phyloP scores from a whole-genome alignment of 2,888 invertebrate species.

The Lasioglossum pauxillum region DNA sequence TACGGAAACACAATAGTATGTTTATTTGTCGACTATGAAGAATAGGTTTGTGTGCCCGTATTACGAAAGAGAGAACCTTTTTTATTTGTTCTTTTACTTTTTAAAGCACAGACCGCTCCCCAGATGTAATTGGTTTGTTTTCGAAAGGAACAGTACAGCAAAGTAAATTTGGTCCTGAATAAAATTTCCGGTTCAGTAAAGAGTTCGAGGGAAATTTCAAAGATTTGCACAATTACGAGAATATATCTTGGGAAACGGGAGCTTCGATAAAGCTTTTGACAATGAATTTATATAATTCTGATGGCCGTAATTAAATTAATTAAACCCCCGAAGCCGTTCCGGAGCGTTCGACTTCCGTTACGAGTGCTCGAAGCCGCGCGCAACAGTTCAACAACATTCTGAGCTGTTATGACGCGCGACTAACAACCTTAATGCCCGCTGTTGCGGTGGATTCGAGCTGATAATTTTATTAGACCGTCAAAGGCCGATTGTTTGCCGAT shows the following conservation, averaged over 20 bases:
- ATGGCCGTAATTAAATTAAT: background rate
- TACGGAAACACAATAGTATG: conserved; percentile 45
- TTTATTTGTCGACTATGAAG: conserved; percentile 71
- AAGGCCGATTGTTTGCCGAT: conserved; percentile 44
- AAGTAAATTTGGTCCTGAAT: conserved; percentile 69
- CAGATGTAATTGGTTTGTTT: conserved; percentile 65
- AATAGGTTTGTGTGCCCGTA: conserved; percentile 66
- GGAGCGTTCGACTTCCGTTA: background rate
- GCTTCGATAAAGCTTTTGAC: no score
- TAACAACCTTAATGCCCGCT: conserved; percentile 24
- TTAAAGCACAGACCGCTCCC: conserved; percentile 58
- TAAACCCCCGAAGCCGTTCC: background rate
- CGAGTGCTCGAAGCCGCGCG: background rate
- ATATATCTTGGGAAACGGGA: no score
- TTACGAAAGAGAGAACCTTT: conserved; percentile 52
- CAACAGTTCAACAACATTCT: conserved; percentile 30
- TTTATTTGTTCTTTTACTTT: conserved; percentile 64
- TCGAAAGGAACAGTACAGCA: conserved; percentile 63
- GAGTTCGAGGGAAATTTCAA: no score
- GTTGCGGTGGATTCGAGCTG: conserved; percentile 16
- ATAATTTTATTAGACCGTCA: conserved; percentile 41
- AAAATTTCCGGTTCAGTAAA: conserved; percentile 74
- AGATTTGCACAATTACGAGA: no score
- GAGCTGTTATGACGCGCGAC: conserved; percentile 7
- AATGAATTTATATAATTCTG: no score